Conservation (phyloP, 1,140 invertebrate genomes). For the Yoshiicerus persimilis region DNA sequence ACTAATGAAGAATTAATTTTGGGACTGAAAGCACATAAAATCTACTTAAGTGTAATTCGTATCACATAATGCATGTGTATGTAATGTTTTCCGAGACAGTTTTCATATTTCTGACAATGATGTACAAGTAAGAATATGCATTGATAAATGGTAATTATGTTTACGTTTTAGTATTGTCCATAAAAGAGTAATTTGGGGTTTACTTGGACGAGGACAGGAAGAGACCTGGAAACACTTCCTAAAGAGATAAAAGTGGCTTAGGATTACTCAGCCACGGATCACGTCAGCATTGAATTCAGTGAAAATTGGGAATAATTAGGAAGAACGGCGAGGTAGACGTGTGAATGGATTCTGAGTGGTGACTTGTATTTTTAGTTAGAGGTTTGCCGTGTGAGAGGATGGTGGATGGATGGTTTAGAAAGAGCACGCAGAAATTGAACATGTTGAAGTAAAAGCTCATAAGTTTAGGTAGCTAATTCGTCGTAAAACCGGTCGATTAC, state of each 20-base stretch:
- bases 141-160: too few species aligned
- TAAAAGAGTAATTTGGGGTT: not conserved
- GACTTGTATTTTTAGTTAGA: not conserved
- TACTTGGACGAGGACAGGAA: not conserved
- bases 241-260: not conserved
- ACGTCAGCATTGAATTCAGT: not conserved
- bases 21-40: too few species aligned
- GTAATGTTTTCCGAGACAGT: too few species aligned
- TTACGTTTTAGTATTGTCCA: not conserved
- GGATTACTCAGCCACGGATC: not conserved
- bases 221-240: not conserved
- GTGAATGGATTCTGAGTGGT: not conserved
- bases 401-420: not conserved
- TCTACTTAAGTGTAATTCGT: too few species aligned
- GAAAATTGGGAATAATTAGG: not conserved
- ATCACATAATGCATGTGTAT: too few species aligned
- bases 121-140: too few species aligned
- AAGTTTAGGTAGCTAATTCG: not conserved
- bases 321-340: not conserved
- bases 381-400: not conserved
- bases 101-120: too few species aligned
- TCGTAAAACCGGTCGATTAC: conserved; percentile 15
- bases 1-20: too few species aligned
- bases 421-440: not conserved
- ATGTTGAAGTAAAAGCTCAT: not conserved